Evolutionary conservation across 2,888 invertebrate species (phyloP), one percentile per base, ranked within the genome.

Genomic region (Chrysolina oricalcia): DNA sequence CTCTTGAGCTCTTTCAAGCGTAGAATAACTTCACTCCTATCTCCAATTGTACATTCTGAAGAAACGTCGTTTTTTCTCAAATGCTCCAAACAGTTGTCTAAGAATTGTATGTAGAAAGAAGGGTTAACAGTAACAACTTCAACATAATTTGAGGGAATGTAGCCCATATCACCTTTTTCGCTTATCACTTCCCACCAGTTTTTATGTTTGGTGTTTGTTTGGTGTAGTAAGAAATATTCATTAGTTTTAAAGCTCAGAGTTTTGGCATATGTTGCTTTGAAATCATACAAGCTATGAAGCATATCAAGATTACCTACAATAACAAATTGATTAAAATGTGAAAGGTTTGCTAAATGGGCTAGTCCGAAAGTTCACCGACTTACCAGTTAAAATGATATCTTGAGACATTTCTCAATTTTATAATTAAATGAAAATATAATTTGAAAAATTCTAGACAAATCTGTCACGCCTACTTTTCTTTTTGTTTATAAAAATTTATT

Each of bases 111-210:
- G 85, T 93, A 91, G 85, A 93, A 94, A 83, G 93, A 93, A 17
- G 94, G 93, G 81, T 86, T 89, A 87, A 95, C 96, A 91, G 94
- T 94, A 83, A 95, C 92, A 84, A 92, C 91, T 83, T 93, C 93
- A 73, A 96, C 95, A 89, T 96, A 96, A 91, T 96, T 96, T 68
- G 95, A 96, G 76, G 96, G 96, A 81, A 96, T 95, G 86, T 95
- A 96, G 69, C 96, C 96, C 81, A 95, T 92, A 88, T 95, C 94
- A 83, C 95, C 96, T 86, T 92, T 93, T 87, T 91, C 93, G 89
- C 95, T 95, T 81, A 96, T 93, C 66, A 96, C 96, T 90, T 95
- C 95, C 96, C 95, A 96, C 96, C 96, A 96, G 87, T 96, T 96
- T 79, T 93, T 91, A 87, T 95, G 94, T 84, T 95, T 95, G 4